Evolutionary conservation across 2,888 invertebrate species (phyloP), one percentile per base, ranked within the genome.

Genomic region (Limnephilus auricula): DNA sequence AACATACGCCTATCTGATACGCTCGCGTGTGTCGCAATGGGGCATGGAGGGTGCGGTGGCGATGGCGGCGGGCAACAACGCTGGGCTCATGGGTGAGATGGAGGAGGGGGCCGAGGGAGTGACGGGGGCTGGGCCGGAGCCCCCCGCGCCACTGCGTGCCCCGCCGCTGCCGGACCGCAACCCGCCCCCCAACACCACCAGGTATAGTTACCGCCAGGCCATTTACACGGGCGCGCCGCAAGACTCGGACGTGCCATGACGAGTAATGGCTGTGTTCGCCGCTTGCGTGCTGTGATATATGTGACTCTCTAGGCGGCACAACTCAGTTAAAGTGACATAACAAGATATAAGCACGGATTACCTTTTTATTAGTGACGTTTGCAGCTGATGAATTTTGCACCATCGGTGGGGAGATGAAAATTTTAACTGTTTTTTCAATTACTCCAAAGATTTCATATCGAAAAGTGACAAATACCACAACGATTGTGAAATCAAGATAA

Each of bases 221-320:
- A 97, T 97, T 95, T 97, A 97, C 95, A 96, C 96, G 95, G 96
- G 96, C 95, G 96, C 96, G 94, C 95, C 96, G 94, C 96, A 96
- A 94, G 96, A 96, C 95, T 96, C 97, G 96, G 97, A 97, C 96
- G 92, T 93, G 91, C 94, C 93, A 93, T 98, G 98, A 98, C 97
- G 97, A 96, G 97, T 97, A 96, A 97, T 97, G 97, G 97, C 97
- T 96, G 97, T 97, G 96, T 97, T 97, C 96, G 97, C 97, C 96
- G 98, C 98, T 96, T 98, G 97, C 96, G 97, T 97, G 96, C 97
- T 97, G 96, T 97, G 95, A 95, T 92, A 79, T 92, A 79, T 65
- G 82, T 31, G 45, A 86, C 86, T 86, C 2, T 86, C 40, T 85
- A 90, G 31, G 45, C 30, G 34, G 83, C 83, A 31, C 65, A 65